Percentiles rank a stretch among this genome's conserved stretches.
phyloP scores from a whole-genome alignment of 23 tunicate species.

The Clavelina lepadiformis region DNA sequence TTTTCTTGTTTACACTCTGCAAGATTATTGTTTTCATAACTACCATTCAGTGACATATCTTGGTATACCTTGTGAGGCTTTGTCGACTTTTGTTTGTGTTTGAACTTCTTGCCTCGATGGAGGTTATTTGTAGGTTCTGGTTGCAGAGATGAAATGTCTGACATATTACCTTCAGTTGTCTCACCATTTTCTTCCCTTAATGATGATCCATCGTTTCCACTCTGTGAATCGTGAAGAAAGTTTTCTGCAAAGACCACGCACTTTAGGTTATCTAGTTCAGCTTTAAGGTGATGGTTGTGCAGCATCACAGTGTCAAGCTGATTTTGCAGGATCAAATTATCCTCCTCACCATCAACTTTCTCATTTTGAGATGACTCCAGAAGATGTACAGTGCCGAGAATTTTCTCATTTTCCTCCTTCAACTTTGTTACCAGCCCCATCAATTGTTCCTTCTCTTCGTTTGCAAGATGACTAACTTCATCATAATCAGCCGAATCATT shows the following conservation, averaged over 20 bases:
- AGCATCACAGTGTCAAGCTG: slow-evolving; percentile 36
- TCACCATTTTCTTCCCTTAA: not conserved
- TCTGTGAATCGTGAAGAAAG: not conserved
- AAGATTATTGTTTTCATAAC: too few species aligned
- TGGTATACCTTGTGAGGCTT: too few species aligned
- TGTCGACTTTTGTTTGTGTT: too few species aligned
- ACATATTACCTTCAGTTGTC: not conserved
- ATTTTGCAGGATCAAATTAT: slow-evolving; percentile 27
- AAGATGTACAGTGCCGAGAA: slow-evolving; percentile 47
- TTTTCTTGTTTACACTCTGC: too few species aligned
- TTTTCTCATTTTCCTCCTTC: slow-evolving; percentile 57
- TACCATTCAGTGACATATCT: too few species aligned
- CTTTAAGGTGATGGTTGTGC: slow-evolving; percentile 45
- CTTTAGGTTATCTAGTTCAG: slow-evolving; percentile 62
- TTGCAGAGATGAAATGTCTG: not conserved
- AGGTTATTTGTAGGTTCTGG: too few species aligned
- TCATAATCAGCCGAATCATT: slow-evolving; percentile 17
- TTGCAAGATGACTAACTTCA: slow-evolving; percentile 50
- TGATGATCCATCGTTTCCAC: not conserved
- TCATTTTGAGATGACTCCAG: slow-evolving; percentile 34
- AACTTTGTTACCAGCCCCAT: slow-evolving; percentile 53
- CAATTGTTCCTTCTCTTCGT: slow-evolving; percentile 57
- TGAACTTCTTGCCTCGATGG: too few species aligned
- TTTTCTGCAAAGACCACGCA: slow-evolving; percentile 60
- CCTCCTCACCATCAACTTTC: slow-evolving; percentile 5